phyloP scores from a whole-genome alignment of 1,140 invertebrate genomes.

The Habropoda laboriosa region DNA sequence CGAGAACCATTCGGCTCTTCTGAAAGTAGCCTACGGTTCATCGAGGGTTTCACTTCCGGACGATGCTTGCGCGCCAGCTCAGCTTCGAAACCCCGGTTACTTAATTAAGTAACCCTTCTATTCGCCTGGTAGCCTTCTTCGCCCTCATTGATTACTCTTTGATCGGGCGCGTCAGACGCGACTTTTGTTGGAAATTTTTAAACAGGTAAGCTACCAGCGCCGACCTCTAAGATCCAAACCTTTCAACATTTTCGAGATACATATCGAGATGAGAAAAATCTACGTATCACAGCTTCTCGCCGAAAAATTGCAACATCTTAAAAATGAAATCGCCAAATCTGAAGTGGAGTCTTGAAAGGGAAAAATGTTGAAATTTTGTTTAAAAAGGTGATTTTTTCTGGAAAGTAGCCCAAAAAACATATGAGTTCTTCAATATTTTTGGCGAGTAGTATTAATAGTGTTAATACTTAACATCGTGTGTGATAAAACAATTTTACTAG shows the following conservation, averaged over 20 bases:
- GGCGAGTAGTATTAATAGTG: too few relatives aligned
- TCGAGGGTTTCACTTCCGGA: slow-evolving; percentile 31
- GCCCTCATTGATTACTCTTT: slow-evolving; percentile 61
- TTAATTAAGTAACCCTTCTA: slow-evolving; percentile 59
- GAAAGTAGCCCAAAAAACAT: too few relatives aligned
- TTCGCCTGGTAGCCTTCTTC: slow-evolving; percentile 33
- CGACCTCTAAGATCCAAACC: neutral
- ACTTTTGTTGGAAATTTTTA: slow-evolving; percentile 58
- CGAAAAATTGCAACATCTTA: too few relatives aligned
- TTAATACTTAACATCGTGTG: too few relatives aligned
- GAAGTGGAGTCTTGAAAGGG: too few relatives aligned
- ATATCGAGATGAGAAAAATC: neutral
- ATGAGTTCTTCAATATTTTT: too few relatives aligned
- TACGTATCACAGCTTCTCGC: too few relatives aligned
- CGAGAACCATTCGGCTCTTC: neutral
- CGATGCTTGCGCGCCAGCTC: slow-evolving; percentile 22
- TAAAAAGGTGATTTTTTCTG: too few relatives aligned
- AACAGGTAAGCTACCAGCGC: slow-evolving; percentile 1
- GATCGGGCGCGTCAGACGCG: slow-evolving; percentile 49
- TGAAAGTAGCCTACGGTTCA: slow-evolving; percentile 26
- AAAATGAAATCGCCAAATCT: neutral
- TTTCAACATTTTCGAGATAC: neutral
- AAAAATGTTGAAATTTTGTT: too few relatives aligned
- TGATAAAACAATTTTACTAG: too few relatives aligned
- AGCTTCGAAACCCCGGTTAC: slow-evolving; percentile 50